Conservation (phyloP, 2,797 vertebrate species). For the Streptopelia turtur region DNA sequence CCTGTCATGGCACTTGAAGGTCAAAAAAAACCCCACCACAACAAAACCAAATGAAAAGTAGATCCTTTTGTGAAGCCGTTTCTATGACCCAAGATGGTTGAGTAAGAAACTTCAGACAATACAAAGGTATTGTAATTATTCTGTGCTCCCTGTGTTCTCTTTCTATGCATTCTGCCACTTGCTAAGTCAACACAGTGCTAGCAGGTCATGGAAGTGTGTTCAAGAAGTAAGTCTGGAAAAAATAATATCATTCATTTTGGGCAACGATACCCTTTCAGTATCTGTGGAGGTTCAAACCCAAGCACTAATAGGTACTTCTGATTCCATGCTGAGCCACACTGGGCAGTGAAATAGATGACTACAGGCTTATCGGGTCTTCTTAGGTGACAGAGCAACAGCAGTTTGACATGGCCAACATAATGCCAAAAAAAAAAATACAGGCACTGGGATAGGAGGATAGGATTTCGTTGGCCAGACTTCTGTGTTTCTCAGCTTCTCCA, state of each 20-base stretch:
- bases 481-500: not conserved
- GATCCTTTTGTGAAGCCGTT: not conserved
- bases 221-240: not conserved
- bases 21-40: not conserved
- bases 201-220: not conserved
- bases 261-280: not conserved
- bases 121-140: not conserved
- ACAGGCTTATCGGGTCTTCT: not conserved
- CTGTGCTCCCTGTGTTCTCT: not conserved
- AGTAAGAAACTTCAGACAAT: not conserved
- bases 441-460: no score
- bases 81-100: not conserved
- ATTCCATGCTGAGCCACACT: not conserved
- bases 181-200: not conserved
- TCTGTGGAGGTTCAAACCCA: not conserved
- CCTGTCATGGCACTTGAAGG: not conserved
- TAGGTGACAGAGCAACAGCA: not conserved
- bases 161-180: not conserved
- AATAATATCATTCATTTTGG: not conserved
- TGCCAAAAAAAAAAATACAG: not conserved
- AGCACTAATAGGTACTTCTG: not conserved
- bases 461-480: not conserved
- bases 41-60: not conserved
- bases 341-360: not conserved
- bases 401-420: not conserved